Evolutionary conservation across 2,797 vertebrate genomes (phyloP), one percentile per base, ranked within the genome.

Genomic region (Pelobates cultripes): DNA sequence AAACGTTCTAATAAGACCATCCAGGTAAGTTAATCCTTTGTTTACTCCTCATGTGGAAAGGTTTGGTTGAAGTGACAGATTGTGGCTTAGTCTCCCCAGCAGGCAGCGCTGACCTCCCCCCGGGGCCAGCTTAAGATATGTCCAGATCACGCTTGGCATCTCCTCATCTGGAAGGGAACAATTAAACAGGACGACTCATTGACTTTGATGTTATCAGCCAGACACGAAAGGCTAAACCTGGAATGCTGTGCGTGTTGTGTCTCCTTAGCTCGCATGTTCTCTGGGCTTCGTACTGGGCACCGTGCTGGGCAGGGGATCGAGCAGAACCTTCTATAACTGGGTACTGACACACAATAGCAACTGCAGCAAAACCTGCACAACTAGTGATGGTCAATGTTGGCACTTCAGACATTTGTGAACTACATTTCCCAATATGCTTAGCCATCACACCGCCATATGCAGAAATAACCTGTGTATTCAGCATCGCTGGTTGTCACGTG

Each of bases 21-120:
- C 61, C 61, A 64, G 61, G 61, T 64, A 64, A 3, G 28, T 3
- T 4, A 64, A 64, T 57, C 55, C 55, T 57, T 9, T 64, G 61
- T 60, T 60, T 60, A 60, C 55, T 60, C 61, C 61, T 17, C 61
- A 1, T 28, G 61, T 9, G 61, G 13, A 64, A 40, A 7, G 61
- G 5, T 40, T 64, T 7, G 1, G 7, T 28, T 5, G 61, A 64
- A 64, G n/a, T 64, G 61, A 64, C 61, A 40, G 61, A 64, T 64
- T 64, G 61, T 64, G 17, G n/a, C 61, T 28, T 28, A 1, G 14
- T 6, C 6, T 64, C 61, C 17, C 6, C 61, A 28, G 9, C 5
- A n/a, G 61, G 61, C n/a, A 7, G 7, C 1, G 3, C 61, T 53
- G 77, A 70, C 77, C 68, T 78, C 17, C 77, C 77, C 77, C 42